A percentile compares a stretch with the other conserved stretches of the same genome.
Evolutionary conservation across 2,888 invertebrate species (phyloP).

Genomic region (Podotricha telesiphe): DNA sequence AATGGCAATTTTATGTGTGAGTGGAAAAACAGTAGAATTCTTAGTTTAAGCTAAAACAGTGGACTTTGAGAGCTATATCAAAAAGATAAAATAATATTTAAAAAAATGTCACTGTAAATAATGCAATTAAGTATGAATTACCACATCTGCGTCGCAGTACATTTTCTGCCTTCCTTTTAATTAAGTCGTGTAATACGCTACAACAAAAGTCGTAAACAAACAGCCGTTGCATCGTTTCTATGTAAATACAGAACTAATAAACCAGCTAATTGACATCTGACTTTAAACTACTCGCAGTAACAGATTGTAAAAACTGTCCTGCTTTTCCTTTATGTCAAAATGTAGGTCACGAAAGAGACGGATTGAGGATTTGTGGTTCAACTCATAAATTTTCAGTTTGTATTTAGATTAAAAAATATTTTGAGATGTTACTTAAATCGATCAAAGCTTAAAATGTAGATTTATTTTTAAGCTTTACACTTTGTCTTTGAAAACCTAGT

Average conservation of each 20-base stretch:
- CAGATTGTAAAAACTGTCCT: slow-evolving; percentile 38
- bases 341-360: slow-evolving; percentile 9
- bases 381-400: not conserved
- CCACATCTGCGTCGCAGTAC: slow-evolving; percentile 37
- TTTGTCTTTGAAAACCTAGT: too few relatives aligned
- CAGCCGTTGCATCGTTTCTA: slow-evolving; percentile 49
- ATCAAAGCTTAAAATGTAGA: too few relatives aligned
- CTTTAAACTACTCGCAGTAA: slow-evolving; percentile 36
- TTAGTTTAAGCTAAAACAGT: too few relatives aligned
- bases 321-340: slow-evolving; percentile 4
- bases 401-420: not conserved
- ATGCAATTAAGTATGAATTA: slow-evolving; percentile 39
- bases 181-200: slow-evolving; percentile 51
- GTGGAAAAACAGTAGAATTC: too few relatives aligned
- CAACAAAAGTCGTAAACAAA: slow-evolving; percentile 54
- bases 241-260: slow-evolving; percentile 49
- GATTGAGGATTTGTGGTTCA: slow-evolving; percentile 11
- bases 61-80: too few relatives aligned
- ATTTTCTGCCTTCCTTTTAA: slow-evolving; percentile 46
- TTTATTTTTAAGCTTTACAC: too few relatives aligned
- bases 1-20: too few relatives aligned
- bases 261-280: slow-evolving; percentile 46
- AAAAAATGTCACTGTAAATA: slow-evolving; percentile 14
- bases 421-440: too few relatives aligned
- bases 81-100: slow-evolving; percentile 4